Conservation (phyloP, 2,888 invertebrate genomes). For the Lithosia quadra region DNA sequence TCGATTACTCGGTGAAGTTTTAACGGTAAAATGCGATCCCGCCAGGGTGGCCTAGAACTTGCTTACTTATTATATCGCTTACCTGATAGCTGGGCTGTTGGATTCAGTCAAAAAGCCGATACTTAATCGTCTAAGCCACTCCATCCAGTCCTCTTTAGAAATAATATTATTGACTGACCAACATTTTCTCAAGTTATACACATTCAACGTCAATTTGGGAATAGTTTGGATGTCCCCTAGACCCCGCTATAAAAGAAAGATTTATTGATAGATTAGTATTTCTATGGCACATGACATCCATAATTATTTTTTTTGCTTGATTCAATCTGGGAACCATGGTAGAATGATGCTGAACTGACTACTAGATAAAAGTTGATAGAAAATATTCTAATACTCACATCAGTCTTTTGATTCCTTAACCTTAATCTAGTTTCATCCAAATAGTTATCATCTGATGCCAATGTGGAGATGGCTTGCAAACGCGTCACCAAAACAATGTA, state of each 20-base stretch:
- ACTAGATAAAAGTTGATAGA: background rate
- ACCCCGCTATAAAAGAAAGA: conserved; percentile 61
- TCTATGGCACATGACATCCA: too few species aligned
- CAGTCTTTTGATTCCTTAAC: conserved; percentile 90
- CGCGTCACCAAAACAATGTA: conserved; percentile 94
- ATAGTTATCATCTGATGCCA: conserved; percentile 92
- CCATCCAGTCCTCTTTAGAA: conserved; percentile 99
- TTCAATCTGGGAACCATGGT: too few species aligned
- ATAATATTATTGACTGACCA: conserved; percentile 96
- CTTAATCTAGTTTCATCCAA: conserved; percentile 88
- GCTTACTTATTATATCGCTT: conserved; percentile 21
- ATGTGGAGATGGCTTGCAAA: conserved; percentile 91
- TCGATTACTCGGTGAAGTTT: too few species aligned
- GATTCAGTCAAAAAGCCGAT: conserved; percentile 97
- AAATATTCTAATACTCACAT: conserved; percentile 77
- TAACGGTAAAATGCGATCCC: too few species aligned
- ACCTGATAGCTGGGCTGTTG: conserved; percentile 96
- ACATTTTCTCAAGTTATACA: conserved; percentile 93
- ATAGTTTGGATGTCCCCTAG: conserved; percentile 87
- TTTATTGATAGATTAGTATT: background rate
- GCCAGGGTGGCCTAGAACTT: background rate
- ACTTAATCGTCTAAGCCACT: conserved; percentile 97
- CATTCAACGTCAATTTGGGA: conserved; percentile 93
- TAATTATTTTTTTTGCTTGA: too few species aligned
- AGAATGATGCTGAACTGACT: too few species aligned